A percentile compares a stretch with the other conserved stretches of the same genome.
phyloP scores from a whole-genome alignment of 2,797 vertebrate genomes.

The Tapera naevia region DNA sequence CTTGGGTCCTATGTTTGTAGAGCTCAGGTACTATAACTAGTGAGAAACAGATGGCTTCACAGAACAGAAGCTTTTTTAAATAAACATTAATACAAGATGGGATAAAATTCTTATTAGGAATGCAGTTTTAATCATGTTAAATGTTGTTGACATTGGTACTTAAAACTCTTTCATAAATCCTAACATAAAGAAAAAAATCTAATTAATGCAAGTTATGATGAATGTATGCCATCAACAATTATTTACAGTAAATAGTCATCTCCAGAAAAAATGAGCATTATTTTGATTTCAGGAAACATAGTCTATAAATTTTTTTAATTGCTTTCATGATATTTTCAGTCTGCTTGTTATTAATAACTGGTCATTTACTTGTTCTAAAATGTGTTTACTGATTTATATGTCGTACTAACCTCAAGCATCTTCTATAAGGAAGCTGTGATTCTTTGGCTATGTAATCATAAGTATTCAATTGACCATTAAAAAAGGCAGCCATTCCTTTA shows the following conservation, averaged over 20 bases:
- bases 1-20: constrained; percentile 62
- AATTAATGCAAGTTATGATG: constrained; percentile 66
- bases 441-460: constrained; percentile 7
- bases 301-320: constrained; percentile 74
- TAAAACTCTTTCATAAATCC: constrained; percentile 65
- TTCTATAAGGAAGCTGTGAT: neutral
- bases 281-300: constrained; percentile 63
- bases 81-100: constrained; percentile 75
- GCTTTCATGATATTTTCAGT: constrained; percentile 62
- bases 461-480: constrained; percentile 56
- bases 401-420: neutral
- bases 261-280: constrained; percentile 47
- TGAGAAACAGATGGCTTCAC: constrained; percentile 72
- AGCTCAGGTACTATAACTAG: constrained; percentile 65
- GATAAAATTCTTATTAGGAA: constrained; percentile 73
- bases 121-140: constrained; percentile 77
- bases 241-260: constrained; percentile 69
- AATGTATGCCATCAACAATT: constrained; percentile 64
- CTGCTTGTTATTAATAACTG: constrained; percentile 53
- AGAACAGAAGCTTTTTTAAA: constrained; percentile 73
- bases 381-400: constrained; percentile 47
- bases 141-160: constrained; percentile 70
- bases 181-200: constrained; percentile 49
- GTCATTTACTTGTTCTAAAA: constrained; percentile 57
- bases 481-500: constrained; percentile 51